Evolutionary conservation across 1,140 invertebrate genomes (phyloP).

Genomic region (Gryon sp.): DNA sequence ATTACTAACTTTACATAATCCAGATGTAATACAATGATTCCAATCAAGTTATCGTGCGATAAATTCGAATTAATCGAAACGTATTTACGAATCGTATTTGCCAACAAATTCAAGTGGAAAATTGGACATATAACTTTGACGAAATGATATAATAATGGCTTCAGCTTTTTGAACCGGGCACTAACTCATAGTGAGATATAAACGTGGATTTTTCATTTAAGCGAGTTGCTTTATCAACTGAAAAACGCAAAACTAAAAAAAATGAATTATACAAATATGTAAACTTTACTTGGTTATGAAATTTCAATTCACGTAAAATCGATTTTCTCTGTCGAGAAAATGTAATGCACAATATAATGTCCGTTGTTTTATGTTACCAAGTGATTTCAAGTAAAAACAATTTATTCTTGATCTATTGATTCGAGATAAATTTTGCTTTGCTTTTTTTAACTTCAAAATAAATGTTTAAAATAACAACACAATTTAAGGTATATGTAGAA

Average conservation of each 20-base stretch:
- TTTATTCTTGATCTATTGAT: too few species aligned
- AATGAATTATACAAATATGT: slow-evolving; percentile 23
- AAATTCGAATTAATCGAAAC: slow-evolving; percentile 6
- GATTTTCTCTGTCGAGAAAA: slow-evolving; percentile 21
- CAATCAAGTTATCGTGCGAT: not conserved
- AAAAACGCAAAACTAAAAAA: slow-evolving; percentile 29
- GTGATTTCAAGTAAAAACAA: not conserved
- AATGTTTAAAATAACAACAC: too few species aligned
- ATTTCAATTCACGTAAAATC: slow-evolving; percentile 44
- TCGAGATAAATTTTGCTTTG: too few species aligned
- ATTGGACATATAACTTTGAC: slow-evolving; percentile 29
- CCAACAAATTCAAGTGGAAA: slow-evolving; percentile 33
- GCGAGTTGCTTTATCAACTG: slow-evolving; percentile 27
- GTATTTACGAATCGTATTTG: not conserved
- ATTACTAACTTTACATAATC: too few species aligned
- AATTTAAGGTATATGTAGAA: too few species aligned
- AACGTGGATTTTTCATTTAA: slow-evolving; percentile 44
- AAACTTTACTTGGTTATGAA: slow-evolving; percentile 36
- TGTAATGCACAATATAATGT: slow-evolving; percentile 21
- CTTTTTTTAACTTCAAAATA: too few species aligned
- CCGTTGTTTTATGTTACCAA: slow-evolving; percentile 26
- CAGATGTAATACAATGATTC: not conserved
- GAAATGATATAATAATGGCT: slow-evolving; percentile 34
- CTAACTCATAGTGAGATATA: slow-evolving; percentile 30
- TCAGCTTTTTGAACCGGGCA: slow-evolving; percentile 15